phyloP scores from a whole-genome alignment of 2,113 vertebrate genomes.

The Lycocorax pyrrhopterus region DNA sequence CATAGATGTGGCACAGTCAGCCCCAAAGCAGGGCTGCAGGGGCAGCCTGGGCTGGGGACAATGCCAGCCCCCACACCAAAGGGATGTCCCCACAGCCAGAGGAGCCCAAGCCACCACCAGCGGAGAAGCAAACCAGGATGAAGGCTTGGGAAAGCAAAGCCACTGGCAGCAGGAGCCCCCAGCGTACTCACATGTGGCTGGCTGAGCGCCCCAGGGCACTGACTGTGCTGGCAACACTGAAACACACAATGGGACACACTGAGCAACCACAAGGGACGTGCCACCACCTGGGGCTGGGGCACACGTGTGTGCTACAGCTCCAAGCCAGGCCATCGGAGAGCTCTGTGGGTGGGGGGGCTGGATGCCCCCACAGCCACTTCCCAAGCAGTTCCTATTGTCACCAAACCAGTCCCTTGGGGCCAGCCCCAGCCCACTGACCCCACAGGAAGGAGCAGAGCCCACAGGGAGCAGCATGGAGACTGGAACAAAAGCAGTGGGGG shows the following conservation, averaged over 20 bases:
- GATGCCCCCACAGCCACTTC: neutral
- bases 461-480: neutral
- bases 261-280: neutral
- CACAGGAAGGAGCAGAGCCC: neutral
- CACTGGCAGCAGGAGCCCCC: neutral
- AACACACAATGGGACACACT: constrained; percentile 55
- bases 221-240: constrained; percentile 70
- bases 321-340: neutral
- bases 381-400: neutral
- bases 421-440: neutral
- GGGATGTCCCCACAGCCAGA: neutral
- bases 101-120: neutral
- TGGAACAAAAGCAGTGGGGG: neutral
- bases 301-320: accelerated
- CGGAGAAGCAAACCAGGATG: neutral
- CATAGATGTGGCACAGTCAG: accelerated
- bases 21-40: neutral
- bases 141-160: neutral
- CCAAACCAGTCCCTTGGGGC: neutral
- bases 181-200: constrained; percentile 86
- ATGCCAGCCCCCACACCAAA: neutral
- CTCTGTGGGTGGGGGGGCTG: neutral
- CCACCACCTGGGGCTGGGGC: neutral
- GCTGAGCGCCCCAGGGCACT: constrained; percentile 77
- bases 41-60: neutral